A percentile compares a stretch with the other conserved stretches of the same genome.
Evolutionary conservation across 2,113 vertebrate species (phyloP).

Genomic region (Helogale parvula): DNA sequence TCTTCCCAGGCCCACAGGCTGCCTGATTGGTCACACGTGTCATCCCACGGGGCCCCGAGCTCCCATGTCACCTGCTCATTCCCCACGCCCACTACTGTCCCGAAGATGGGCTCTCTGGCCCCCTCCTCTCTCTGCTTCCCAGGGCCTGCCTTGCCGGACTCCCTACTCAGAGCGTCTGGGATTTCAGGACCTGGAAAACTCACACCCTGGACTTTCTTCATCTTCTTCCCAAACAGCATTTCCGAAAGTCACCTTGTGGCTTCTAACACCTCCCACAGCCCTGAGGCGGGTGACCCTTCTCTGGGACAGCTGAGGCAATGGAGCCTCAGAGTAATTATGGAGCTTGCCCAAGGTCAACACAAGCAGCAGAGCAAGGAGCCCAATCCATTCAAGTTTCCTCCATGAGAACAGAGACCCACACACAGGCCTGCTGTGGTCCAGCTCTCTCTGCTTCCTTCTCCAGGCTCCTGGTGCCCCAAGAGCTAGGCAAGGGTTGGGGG

Average conservation of each 20-base stretch:
- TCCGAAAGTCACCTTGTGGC: not conserved
- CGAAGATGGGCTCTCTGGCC: not conserved
- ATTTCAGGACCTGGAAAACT: not conserved
- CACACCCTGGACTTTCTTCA: not conserved
- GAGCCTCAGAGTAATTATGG: not conserved
- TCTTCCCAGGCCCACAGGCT: not conserved
- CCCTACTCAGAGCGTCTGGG: not conserved
- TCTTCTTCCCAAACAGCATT: not conserved
- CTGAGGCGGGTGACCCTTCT: not conserved
- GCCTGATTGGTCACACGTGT: not conserved
- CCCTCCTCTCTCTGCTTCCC: not conserved
- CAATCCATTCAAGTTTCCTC: not conserved
- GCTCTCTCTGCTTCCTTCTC: not conserved
- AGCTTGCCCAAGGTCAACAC: not conserved
- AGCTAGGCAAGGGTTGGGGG: not conserved
- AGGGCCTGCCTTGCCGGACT: not conserved
- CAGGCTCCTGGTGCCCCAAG: not conserved
- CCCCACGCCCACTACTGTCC: too few relatives aligned
- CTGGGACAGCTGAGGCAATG: not conserved
- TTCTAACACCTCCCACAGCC: not conserved
- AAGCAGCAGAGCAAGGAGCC: not conserved
- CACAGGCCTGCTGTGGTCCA: not conserved
- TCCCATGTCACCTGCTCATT: not conserved
- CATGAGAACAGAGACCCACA: accelerated
- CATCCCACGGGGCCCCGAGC: accelerated